These are phyloP conservation scores for Cerastis leucographa DNA, from an alignment of 2,888 invertebrate genomes.

Conservation along the genomic window DNA sequence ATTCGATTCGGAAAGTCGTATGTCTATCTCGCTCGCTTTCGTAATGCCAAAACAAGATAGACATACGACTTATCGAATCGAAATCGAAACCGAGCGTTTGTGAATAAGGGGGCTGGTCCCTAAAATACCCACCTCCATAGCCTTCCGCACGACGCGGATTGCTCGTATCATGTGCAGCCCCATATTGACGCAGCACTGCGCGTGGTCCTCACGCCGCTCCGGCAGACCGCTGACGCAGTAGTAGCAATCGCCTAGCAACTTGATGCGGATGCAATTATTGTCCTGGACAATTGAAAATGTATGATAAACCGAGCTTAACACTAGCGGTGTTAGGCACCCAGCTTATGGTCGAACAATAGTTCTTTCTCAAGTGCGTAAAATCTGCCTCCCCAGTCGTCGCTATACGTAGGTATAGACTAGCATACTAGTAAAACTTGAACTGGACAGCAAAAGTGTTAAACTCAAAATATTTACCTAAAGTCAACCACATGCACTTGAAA, in stretches of 20 bases:
- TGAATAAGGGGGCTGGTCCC: too few species aligned
- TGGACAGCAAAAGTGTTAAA: background rate
- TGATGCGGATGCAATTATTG: slow-evolving; percentile 96
- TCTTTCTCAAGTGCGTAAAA: too few species aligned
- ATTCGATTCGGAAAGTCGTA: too few species aligned
- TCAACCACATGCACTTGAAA: background rate
- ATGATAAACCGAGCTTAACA: background rate
- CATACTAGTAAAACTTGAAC: too few species aligned
- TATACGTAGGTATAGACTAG: too few species aligned
- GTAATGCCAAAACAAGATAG: too few species aligned
- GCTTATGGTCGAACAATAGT: too few species aligned
- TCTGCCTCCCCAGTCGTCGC: too few species aligned
- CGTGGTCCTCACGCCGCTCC: slow-evolving; percentile 94
- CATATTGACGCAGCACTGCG: slow-evolving; percentile 97
- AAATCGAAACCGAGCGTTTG: too few species aligned
- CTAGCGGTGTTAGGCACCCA: too few species aligned
- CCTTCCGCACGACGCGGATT: slow-evolving; percentile 93
- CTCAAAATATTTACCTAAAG: background rate
- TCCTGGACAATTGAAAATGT: slow-evolving; percentile 89
- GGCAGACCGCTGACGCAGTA: slow-evolving; percentile 97
- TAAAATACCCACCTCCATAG: slow-evolving; percentile 13
- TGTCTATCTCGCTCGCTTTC: too few species aligned
- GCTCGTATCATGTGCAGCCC: slow-evolving; percentile 98
- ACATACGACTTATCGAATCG: too few species aligned
- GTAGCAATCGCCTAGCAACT: slow-evolving; percentile 97